These are phyloP conservation scores for Orycteropus afer DNA, from an alignment of 2,113 vertebrate species.

Conservation along the genomic window DNA sequence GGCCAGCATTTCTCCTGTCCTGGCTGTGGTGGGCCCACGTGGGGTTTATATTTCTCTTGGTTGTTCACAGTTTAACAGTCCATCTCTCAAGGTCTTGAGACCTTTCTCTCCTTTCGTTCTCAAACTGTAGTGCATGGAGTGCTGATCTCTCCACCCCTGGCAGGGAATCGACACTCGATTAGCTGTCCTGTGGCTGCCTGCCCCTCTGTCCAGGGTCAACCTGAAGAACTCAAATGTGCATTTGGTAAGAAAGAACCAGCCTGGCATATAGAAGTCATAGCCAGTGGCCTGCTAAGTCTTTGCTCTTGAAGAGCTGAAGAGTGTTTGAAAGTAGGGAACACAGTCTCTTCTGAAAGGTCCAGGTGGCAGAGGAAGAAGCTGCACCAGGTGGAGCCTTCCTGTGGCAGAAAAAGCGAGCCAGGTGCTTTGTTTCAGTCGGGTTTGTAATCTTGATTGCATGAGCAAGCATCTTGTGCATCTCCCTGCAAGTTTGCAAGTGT, in stretches of 20 bases:
- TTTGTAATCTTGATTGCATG: not conserved
- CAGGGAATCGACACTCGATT: fast-evolving
- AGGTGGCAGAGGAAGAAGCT: not conserved
- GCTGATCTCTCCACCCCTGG: not conserved
- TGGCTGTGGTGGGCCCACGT: fast-evolving
- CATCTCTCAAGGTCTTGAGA: not conserved
- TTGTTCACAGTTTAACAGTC: not conserved
- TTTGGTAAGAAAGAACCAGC: not conserved
- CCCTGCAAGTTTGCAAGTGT: not conserved
- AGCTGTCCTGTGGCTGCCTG: fast-evolving
- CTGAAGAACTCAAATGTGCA: not conserved
- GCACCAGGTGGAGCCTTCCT: not conserved
- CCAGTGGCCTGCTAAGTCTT: not conserved
- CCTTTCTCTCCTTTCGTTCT: not conserved
- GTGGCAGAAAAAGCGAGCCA: not conserved
- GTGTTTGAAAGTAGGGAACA: too few relatives aligned
- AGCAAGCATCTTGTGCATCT: not conserved
- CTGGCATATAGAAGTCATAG: fast-evolving
- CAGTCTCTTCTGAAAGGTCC: too few relatives aligned
- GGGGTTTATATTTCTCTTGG: not conserved
- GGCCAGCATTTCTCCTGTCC: not conserved
- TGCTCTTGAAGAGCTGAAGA: not conserved
- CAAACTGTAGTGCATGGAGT: not conserved
- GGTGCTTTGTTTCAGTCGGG: not conserved
- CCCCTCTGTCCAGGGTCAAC: fast-evolving